Base-by-base conservation (phyloP, 2,888 invertebrate genomes). In the Urechis unicinctus region DNA sequence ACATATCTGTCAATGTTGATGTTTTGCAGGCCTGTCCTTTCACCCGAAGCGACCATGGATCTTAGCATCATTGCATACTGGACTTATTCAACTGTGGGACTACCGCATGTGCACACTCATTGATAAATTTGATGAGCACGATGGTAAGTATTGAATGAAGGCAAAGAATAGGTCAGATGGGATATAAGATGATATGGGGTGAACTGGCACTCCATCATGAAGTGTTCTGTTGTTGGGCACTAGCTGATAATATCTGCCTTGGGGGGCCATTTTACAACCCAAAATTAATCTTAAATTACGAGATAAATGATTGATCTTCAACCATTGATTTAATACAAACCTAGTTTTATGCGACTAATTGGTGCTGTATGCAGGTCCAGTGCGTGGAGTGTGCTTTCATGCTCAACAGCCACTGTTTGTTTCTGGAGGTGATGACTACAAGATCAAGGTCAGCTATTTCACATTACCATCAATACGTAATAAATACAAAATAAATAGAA, bases 81-180 rank as follows among this genome's bases (percentile, higher is more conserved):
- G 98, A 58, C 88, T 93, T 61, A 95, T 98, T 70, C 97, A 99
- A 78, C 82, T 99, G 57, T 98, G 97, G 97, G 98, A 99, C 78
- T 99, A 97, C 81, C 91, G 98, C 65, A 98, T 98, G 96, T 95
- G 96, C 78, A 96, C 97, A 2, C 82, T 98, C 61, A 81, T 98
- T 66, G 98, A 99, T 75, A 98, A 97, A 81, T 98, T 96, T 79
- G 98, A 99, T 80, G 98, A 99, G 75, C 98, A 98, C 77, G 97
- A 99, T 79, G 97, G 75, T 73, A 66, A 58, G 65, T 61, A 48
- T 26, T 17, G n/a, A n/a, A n/a, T n/a, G n/a, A n/a, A n/a, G n/a
- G n/a, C n/a, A n/a, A n/a, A n/a, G n/a, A n/a, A n/a, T n/a, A n/a
- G n/a, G n/a, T n/a, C n/a, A n/a, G n/a, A n/a, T n/a, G n/a, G n/a